Evolutionary conservation across 2,113 vertebrate species (phyloP).

Genomic region (Colinus virginianus): DNA sequence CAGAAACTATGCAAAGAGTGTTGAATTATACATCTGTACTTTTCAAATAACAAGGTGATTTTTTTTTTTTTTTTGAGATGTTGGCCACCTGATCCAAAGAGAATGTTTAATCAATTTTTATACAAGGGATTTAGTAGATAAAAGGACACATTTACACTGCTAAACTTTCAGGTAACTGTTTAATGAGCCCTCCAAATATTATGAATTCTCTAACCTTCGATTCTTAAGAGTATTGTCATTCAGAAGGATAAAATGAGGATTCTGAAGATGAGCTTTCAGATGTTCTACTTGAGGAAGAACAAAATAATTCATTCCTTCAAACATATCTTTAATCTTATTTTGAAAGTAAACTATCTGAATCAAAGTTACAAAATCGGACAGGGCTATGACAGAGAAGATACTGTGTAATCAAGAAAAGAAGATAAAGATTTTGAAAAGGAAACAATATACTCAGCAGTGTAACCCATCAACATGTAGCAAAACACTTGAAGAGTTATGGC

Average conservation of each 20-base stretch:
- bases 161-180: neutral
- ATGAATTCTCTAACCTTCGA: neutral
- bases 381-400: neutral
- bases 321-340: neutral
- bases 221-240: neutral
- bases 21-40: slow-evolving; percentile 24
- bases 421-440: neutral
- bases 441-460: neutral
- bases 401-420: neutral
- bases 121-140: neutral
- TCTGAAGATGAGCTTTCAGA: neutral
- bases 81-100: neutral
- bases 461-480: neutral
- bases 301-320: neutral
- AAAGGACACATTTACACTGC: neutral
- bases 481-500: fast-evolving
- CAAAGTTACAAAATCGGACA: neutral
- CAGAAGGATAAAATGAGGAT: neutral
- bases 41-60: slow-evolving; percentile 13
- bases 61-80: slow-evolving; percentile 24
- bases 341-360: neutral
- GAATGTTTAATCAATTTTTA: neutral
- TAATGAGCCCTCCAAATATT: neutral
- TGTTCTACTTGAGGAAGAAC: neutral
- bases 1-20: slow-evolving; percentile 2